Base-by-base conservation (phyloP, 2,113 vertebrate species). In the Cyanistes caeruleus region DNA sequence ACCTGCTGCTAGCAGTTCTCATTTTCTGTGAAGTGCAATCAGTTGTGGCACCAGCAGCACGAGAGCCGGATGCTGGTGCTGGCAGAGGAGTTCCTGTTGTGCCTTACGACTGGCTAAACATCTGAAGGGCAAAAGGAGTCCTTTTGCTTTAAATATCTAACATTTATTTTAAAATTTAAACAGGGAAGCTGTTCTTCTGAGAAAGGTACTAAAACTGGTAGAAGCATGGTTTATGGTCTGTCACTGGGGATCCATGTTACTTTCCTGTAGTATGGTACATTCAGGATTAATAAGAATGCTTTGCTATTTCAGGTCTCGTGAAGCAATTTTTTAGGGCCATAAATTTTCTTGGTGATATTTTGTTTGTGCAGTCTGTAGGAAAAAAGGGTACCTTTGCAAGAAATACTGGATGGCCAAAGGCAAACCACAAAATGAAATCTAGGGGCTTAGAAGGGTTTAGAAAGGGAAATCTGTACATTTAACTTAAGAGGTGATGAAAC, bases 401-500 rank as follows among this genome's bases (percentile, higher is more conserved):
- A 81, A 86, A 84, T 39, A 56, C 13, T 81, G 52, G 44, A 56
- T 62, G 23, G 37, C 74, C 27, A 79, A 76, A 85, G n/a, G 67
- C 15, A 6, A 90, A 55, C 12, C 3, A 39, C 39, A 77, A 74
- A 89, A 89, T 52, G 12, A 88, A 84, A 79, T 67, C 20, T 37
- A 39, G 31, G 5, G 20, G 5, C 24, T 59, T 24, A 13, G 4
- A 5, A 43, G 35, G 31, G 60, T 46, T 65, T 74, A 33, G 87
- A 77, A 80, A 70, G 62, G 14, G 17, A 93, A 93, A 90, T 86
- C 77, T 73, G 44, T 92, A 49, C 89, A 63, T 92, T 89, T 93
- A 84, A 75, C 73, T 75, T 49, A 88, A 84, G 60, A 84, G 49
- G 69, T 89, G 79, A 75, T 95, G 52, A 96, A 96, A 93, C 76